Conservation (phyloP, 2,113 vertebrate species). For the Thinocorus orbignyianus region DNA sequence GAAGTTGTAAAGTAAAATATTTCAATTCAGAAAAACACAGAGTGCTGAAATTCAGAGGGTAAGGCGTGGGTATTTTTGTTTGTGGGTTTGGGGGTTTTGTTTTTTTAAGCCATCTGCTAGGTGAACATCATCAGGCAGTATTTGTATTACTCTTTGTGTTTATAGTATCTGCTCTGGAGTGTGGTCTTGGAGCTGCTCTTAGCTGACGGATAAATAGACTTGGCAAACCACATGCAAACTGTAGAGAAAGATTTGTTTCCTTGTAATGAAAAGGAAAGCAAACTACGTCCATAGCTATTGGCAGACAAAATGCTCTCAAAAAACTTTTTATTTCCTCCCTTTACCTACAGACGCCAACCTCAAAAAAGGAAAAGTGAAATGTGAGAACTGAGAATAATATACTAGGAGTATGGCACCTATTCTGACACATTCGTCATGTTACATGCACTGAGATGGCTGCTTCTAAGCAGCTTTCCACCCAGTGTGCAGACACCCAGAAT, state of each 20-base stretch:
- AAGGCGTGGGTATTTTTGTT: background rate
- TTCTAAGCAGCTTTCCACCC: background rate
- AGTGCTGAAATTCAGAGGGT: background rate
- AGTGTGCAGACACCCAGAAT: background rate
- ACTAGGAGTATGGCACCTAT: background rate
- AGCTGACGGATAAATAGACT: background rate
- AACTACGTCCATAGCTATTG: background rate
- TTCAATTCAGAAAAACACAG: background rate
- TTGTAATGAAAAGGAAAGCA: background rate
- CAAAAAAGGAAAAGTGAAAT: background rate
- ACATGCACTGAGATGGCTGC: rapidly evolving
- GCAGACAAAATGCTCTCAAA: background rate
- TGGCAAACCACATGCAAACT: background rate
- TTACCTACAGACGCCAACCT: background rate
- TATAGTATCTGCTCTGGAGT: background rate
- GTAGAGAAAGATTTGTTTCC: background rate
- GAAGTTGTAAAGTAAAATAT: background rate
- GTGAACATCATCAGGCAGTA: background rate
- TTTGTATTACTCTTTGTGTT: background rate
- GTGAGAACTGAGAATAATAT: background rate
- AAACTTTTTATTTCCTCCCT: background rate
- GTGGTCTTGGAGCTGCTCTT: background rate
- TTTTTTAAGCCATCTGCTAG: background rate
- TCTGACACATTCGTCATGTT: background rate
- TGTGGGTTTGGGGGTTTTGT: background rate